Evolutionary conservation across 1,140 invertebrate genomes (phyloP), one percentile per base, ranked within the genome.

Genomic region (Trichonephila clavata): DNA sequence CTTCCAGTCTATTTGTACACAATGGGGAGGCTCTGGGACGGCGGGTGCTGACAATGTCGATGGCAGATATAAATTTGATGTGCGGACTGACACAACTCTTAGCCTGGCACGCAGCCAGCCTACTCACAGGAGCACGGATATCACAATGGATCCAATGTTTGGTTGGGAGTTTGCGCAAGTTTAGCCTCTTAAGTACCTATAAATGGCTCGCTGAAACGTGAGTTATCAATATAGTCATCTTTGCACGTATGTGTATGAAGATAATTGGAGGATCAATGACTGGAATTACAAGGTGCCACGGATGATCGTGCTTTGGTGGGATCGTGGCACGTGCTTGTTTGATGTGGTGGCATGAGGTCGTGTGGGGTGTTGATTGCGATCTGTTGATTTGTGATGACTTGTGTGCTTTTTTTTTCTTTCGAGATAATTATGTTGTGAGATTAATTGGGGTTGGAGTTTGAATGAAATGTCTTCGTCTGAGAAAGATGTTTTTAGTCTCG

Each of bases 61-160:
- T 27, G 32, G 71, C 71, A 77, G 71, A 77, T 77, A 77, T 77
- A 77, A 77, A 77, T 77, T 77, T 77, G 71, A 77, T 77, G 71
- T 77, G 71, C 32, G 4, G 71, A 39, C 71, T 77, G 71, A 77
- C 71, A 61, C 14, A 39, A 77, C 32, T 18, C 65, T 68, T 68
- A 27, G 65, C n/a, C 71, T 77, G 71, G 71, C 71, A 32, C 3
- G 14, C 14, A 77, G 71, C 27, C 71, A 20, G 71, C 27, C 71
- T 77, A 77, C 21, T 27, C 68, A 77, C 1, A 18, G 68, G 71
- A 77, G 24, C 6, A 14, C 21, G 24, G 65, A 21, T 27, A 24
- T 24, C 21, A 68, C 65, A 68, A 68, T 68, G 65, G 65, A 14
- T 7, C 65, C 65, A 68, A 68, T 68, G 65, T 68, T 14, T 8